A percentile compares a stretch with the other conserved stretches of the same genome.
phyloP scores from a whole-genome alignment of 2,888 invertebrate species.

The Capitulum mitella region DNA sequence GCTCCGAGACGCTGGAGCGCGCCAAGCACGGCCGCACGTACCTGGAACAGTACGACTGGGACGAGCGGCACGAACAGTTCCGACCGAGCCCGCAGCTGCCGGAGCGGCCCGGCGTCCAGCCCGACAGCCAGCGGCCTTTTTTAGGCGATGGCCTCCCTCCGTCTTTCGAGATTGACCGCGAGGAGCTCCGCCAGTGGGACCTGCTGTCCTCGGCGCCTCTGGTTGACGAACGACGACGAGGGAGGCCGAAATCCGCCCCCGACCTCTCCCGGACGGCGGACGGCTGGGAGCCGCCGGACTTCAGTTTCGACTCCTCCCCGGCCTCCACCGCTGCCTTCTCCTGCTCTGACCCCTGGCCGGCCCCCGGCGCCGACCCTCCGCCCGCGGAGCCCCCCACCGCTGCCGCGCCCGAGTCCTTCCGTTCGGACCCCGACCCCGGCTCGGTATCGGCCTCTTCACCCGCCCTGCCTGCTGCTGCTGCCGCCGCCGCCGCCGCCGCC shows the following conservation, averaged over 20 bases:
- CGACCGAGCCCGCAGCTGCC: constrained; percentile 35
- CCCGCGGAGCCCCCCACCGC: not conserved
- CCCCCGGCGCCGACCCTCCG: not conserved
- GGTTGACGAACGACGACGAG: constrained; percentile 4
- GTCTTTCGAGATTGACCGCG: constrained; percentile 34
- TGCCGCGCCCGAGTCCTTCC: not conserved
- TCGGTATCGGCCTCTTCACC: constrained; percentile 18
- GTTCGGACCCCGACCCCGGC: not conserved
- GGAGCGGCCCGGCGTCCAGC: constrained; percentile 17
- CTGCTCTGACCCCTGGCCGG: not conserved
- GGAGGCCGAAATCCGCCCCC: constrained; percentile 29
- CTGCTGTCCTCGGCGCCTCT: constrained; percentile 31
- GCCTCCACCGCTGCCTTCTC: not conserved
- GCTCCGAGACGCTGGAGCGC: constrained; percentile 50
- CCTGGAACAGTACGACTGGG: constrained; percentile 45
- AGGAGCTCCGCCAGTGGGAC: constrained; percentile 32
- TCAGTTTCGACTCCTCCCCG: constrained; percentile 20
- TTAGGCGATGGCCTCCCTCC: constrained; percentile 47
- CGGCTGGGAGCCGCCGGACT: constrained; percentile 26
- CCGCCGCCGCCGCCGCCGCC: constrained; percentile 15
- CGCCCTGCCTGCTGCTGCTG: not conserved
- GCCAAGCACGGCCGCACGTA: constrained; percentile 39
- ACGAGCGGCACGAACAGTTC: constrained; percentile 44
- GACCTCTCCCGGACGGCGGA: constrained; percentile 30
- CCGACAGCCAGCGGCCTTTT: constrained; percentile 41